Base-by-base conservation (phyloP, 2,113 vertebrate genomes). In the Columbina picui region DNA sequence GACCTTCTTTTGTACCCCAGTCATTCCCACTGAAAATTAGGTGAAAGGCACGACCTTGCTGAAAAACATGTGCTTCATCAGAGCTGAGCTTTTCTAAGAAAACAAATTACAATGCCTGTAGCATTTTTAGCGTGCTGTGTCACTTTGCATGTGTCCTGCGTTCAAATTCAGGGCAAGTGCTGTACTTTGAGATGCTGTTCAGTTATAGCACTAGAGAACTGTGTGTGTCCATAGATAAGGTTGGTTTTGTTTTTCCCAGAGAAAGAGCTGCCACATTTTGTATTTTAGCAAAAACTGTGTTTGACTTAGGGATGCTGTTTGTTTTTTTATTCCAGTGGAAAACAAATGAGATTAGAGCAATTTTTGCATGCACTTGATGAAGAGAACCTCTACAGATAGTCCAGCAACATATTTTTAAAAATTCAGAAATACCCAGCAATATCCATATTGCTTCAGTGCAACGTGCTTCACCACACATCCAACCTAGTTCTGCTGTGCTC, bases 1-100 rank as follows among this genome's bases (percentile, higher is more conserved):
- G 87, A 91, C 87, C 84, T 97, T 88, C 83, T 85, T 88, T 50
- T 98, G 90, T 63, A 96, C 92, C 87, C 95, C 78, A 86, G 41
- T 93, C 87, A 91, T 97, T 81, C 79, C 86, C 80, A 2, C 81
- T 96, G 97, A 96, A 97, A 97, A 96, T 94, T 32, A 94, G 93
- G 94, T 95, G 93, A 95, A 95, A 98, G 94, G 89, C 74, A 94
- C 96, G 90, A 96, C 71, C 57, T 96, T 94, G 93, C 76, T 94
- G 94, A 91, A 90, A 96, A 95, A 94, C 90, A 97, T 14, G 65
- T 95, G 92, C 92, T 95, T 94, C 87, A 84, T 73, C 36, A 1
- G 22, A 95, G 32, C 65, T 78, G 59, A 79, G 57, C 84, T 87
- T 81, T 95, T 94, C 94, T 90, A 61, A 96, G 78, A 92, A 98